Conservation (phyloP, 2,797 vertebrate genomes). For the Neosilurus mollespiculum region DNA sequence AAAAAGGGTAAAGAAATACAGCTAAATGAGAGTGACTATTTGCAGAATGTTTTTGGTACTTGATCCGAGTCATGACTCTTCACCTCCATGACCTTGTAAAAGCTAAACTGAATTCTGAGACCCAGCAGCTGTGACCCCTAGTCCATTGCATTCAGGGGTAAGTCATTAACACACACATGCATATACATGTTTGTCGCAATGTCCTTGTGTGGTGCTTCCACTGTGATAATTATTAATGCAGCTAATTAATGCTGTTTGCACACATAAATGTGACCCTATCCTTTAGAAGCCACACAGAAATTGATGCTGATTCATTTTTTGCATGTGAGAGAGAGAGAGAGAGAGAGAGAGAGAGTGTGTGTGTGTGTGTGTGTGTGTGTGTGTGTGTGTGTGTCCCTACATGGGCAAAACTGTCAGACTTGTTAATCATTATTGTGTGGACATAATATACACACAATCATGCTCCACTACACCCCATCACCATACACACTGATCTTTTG, state of each 20-base stretch:
- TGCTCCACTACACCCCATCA: not conserved
- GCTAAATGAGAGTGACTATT: not conserved
- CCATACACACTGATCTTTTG: not conserved
- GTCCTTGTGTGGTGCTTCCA: not conserved
- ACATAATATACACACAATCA: not conserved
- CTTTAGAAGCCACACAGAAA: not conserved
- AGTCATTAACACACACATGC: not conserved
- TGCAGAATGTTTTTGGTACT: not conserved
- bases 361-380: too few species aligned
- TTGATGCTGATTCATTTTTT: not conserved
- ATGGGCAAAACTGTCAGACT: not conserved
- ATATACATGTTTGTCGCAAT: not conserved
- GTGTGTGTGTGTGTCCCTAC: not conserved
- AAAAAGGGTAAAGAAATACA: not conserved
- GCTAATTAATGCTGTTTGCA: not conserved
- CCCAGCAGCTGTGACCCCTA: slow-evolving; percentile 19
- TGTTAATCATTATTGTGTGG: not conserved
- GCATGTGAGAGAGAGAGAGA: too few species aligned
- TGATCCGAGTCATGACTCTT: slow-evolving; percentile 4
- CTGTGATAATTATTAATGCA: not conserved
- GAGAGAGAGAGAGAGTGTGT: too few species aligned
- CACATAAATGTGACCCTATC: not conserved
- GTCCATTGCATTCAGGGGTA: not conserved
- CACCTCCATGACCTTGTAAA: slow-evolving; percentile 9
- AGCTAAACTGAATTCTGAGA: not conserved